These are phyloP conservation scores for Mesorhabditis spiculigera DNA, from an alignment of 2,888 invertebrate genomes.

Conservation along the genomic window DNA sequence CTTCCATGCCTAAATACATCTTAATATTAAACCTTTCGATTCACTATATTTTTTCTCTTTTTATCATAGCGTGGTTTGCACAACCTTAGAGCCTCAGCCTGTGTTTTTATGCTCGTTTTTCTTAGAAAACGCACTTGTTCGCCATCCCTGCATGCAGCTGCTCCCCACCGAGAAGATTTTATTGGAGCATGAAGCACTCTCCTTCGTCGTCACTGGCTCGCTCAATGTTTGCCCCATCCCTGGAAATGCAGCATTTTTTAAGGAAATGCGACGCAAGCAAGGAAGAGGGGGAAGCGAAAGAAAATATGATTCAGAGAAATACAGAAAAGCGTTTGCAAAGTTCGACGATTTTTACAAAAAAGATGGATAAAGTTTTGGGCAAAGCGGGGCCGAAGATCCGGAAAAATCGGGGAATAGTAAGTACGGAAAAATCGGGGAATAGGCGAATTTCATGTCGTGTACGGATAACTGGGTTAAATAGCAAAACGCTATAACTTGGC, in stretches of 20 bases:
- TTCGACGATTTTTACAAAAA: no score
- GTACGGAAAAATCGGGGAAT: no score
- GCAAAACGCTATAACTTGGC: no score
- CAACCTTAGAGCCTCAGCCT: not conserved
- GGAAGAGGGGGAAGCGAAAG: not conserved
- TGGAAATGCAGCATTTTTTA: not conserved
- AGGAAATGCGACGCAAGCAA: not conserved
- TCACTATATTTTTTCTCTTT: not conserved
- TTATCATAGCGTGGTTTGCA: constrained; percentile 2
- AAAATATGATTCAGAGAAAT: not conserved
- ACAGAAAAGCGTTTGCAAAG: not conserved
- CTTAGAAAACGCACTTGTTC: constrained; percentile 69
- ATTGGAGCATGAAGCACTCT: constrained; percentile 52
- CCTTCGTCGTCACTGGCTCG: constrained; percentile 80
- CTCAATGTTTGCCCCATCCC: constrained; percentile 95
- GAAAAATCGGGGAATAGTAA: no score
- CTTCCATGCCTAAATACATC: constrained; percentile 77
- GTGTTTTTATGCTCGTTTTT: not conserved
- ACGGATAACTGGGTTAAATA: no score
- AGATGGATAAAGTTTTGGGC: no score
- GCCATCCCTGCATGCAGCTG: constrained; percentile 99
- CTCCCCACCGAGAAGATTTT: constrained; percentile 73
- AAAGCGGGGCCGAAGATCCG: no score
- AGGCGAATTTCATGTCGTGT: no score
- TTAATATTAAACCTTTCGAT: not conserved